Evolutionary conservation across 2,113 vertebrate species (phyloP), one percentile per base, ranked within the genome.

Genomic region (Dasyornis broadbenti): DNA sequence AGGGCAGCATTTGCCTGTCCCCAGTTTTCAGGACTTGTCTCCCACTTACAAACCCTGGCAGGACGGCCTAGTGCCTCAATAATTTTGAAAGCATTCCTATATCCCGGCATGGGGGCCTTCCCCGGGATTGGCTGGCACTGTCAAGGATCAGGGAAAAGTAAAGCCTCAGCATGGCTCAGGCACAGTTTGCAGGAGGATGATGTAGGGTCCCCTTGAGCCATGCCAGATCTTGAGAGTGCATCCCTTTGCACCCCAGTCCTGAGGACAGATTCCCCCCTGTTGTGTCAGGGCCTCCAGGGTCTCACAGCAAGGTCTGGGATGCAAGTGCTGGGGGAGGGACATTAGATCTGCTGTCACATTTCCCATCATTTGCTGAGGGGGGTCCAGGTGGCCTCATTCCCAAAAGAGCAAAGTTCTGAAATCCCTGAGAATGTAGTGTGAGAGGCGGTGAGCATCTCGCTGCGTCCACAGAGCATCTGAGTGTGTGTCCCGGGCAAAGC

Each of bases 381-480:
- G 13, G 22, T 27, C 33, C 81, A 39, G 49, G 59, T 28, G n/a
- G n/a, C 69, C 50, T 56, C 30, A 13, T 15, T 65, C 50, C 35
- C 70, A 49, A 65, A 56, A n/a, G 30, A 47, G 24, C 50, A 15
- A 75, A 85, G 30, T 35, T 50, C 24, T 66, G 31, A 57, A 57
- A 42, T 26, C 16, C 42, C 35, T 13, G 6, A 57, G 70, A 56
- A 49, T 0, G 1, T 35, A 40, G 20, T 35, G 42, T 57, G 35
- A 49, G 71, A 31, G 44, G 17, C 30, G 16, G 4, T 17, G 61
- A 68, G 53, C 31, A 18, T 33, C 61, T 17, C 24, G 4, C 53
- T 59, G 53, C 31, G 11, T 9, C 20, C 61, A 39, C 42, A 50
- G 70, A 40, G 44, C 1, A 0, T 13, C 50, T 1, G 4, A 39